Base-by-base conservation (phyloP, 2,888 invertebrate species). In the Bibio marci region DNA sequence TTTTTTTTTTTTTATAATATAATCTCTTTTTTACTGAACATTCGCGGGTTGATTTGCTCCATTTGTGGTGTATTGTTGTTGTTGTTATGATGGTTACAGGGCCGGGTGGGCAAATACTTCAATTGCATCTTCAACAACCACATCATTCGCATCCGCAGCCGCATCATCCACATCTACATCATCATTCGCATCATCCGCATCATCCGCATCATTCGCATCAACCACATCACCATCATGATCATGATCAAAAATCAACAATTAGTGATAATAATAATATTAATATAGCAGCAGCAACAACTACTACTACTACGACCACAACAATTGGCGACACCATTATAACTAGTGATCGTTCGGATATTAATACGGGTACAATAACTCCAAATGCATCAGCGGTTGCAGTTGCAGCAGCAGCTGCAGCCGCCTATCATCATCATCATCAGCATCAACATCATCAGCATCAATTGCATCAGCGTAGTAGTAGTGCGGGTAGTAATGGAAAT, bases 21-120 rank as follows among this genome's bases (percentile, higher is more conserved):
- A 43, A 43, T 48, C 42, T 43, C 44, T 46, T 43, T 48, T 45
- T 46, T 46, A 33, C 45, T 12, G 27, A n/a, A 18, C 26, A 35
- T 18, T 13, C 19, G 17, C 58, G 60, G 61, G 62, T 61, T 62
- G 55, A 61, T 56, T 59, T 57, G 61, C 59, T 61, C 59, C 55
- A n/a, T n/a, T n/a, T n/a, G 52, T 56, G 56, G 51, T 57, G 59
- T 61, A 60, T 56, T 22, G 22, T 22, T 22, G 22, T 22, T 22
- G 22, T 22, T 22, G 22, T 22, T 22, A 22, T 57, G 54, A 59
- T 59, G 59, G 57, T 58, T 55, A 54, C 58, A 61, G 60, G 57
- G 52, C 48, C 51, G 50, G 52, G 52, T 50, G 54, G 54, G 51
- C 39, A 26, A 25, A 36, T 17, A 38, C 38, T 14, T 37, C 22